Evolutionary conservation across 2,113 vertebrate genomes (phyloP), one percentile per base, ranked within the genome.

Genomic region (Excalfactoria chinensis): DNA sequence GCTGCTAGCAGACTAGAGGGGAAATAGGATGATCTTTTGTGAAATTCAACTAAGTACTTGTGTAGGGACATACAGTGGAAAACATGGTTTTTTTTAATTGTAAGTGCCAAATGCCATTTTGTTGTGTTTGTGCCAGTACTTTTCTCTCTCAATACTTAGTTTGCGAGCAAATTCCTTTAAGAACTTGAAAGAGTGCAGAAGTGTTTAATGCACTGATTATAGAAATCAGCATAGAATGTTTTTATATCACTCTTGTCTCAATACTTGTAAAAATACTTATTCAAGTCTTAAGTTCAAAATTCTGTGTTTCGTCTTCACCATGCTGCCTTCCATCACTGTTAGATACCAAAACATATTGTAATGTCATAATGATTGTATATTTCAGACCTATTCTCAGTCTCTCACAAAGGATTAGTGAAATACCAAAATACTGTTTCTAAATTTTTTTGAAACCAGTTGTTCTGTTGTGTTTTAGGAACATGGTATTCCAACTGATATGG

Each of bases 401-500:
- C 34, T 63, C 20, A 34, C 37, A 75, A 66, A 64, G 66, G 18
- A 37, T 82, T 78, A 86, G 32, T 40, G 46, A 73, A 73, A 23
- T 67, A 9, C 14, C 30, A 44, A 53, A 79, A 44, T 21, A 51
- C 21, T 2, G 17, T 68, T 88, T 14, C 40, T 75, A 48, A 23
- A 11, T 16, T 55, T 82, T 82, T 88, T 41, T 81, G 55, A 51
- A 80, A 73, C 48, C 56, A 41, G 8, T 32, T 14, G 4, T 76
- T 81, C 44, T 93, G 16, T 55, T 97, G 21, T 78, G 23, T 96
- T 93, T 88, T 93, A 99, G 99, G 98, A 99, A 51, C 99, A 99
- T 15, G 98, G 98, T 73, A 99, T 99, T 97, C 99, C 99, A 17
- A 99, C 98, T 35, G 98, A 99, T 95, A 97, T 99, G 98, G 99